Evolutionary conservation across 92 coral and sea anemone genomes (phyloP), one percentile per base, ranked within the genome.

Genomic region (Umimayanthus kanabou): DNA sequence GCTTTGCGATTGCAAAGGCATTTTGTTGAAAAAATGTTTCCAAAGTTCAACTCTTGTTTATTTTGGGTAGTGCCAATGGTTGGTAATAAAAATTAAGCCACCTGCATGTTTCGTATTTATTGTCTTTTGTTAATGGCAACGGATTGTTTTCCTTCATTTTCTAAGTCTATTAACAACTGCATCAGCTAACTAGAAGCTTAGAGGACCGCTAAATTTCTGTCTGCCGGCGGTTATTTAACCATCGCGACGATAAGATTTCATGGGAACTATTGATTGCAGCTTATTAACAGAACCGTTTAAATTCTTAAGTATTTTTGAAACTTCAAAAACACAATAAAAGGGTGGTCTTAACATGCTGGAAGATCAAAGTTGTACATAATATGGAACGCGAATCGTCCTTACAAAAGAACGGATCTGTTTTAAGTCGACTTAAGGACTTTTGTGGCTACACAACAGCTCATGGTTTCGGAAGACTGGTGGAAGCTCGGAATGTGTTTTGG

Each of bases 381-480:
- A 61, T 61, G 69, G 69, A 61, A 18, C n/a, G 23, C 26, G 69
- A 61, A 61, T 61, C 69, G 2, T 61, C 69, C n/a, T 23, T 61
- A 61, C 69, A 22, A 61, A 61, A 61, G 69, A 14, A 61, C 25
- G 69, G 69, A 14, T 61, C 69, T 6, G 77, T 82, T 42, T 25
- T 47, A 10, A 43, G 75, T 45, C 57, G 77, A 45, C 16, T 82
- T 82, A 14, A 50, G 22, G 77, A 82, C 16, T 81, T 81, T 23
- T 81, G 75, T 81, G 30, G 74, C 53, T 81, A 81, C 37, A 81
- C 85, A 39, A 81, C 85, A 37, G 85, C 85, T 37, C 85, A 81
- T 33, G 85, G 85, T 13, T 33, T 81, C 1, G 85, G 85, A 64
- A 64, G 85, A 39, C 15, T 81, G 18, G 30, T 39, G 39, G 85